Conservation (phyloP, 2,888 invertebrate genomes). For the Drosophila subsilvestris region DNA sequence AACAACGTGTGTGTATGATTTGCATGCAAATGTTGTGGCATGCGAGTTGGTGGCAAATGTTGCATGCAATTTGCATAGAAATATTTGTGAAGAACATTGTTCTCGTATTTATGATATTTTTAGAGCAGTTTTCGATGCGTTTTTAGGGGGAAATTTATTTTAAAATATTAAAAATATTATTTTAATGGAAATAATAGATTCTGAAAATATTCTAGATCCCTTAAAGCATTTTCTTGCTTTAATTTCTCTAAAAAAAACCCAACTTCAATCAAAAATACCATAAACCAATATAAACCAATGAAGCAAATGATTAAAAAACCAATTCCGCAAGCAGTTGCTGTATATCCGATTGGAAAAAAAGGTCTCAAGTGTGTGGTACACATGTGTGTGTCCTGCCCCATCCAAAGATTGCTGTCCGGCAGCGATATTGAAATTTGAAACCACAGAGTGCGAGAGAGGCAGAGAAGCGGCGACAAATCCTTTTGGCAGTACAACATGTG, state of each 20-base stretch:
- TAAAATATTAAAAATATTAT: no score
- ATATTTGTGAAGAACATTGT: not conserved
- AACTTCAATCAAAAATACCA: no score
- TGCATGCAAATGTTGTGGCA: slow-evolving; percentile 34
- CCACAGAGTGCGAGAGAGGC: slow-evolving; percentile 37
- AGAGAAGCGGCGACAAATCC: slow-evolving; percentile 39
- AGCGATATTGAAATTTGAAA: slow-evolving; percentile 72
- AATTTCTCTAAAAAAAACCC: no score
- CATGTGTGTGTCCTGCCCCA: slow-evolving; percentile 21
- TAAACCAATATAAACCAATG: no score
- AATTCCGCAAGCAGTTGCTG: no score
- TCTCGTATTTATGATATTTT: no score
- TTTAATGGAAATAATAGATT: no score
- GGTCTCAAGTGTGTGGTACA: slow-evolving; percentile 45
- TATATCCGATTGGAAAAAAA: slow-evolving; percentile 15
- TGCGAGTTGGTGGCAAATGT: slow-evolving; percentile 21
- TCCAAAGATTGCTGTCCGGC: slow-evolving; percentile 18
- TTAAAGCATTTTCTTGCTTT: no score
- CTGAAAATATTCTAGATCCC: no score
- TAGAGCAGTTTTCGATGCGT: no score
- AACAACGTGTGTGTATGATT: slow-evolving; percentile 23
- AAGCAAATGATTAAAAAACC: no score
- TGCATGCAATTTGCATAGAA: slow-evolving; percentile 21
- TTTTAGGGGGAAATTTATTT: no score
- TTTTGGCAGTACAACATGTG: slow-evolving; percentile 52